Conservation (phyloP, 1,140 invertebrate genomes). For the Solenopsis invicta region DNA sequence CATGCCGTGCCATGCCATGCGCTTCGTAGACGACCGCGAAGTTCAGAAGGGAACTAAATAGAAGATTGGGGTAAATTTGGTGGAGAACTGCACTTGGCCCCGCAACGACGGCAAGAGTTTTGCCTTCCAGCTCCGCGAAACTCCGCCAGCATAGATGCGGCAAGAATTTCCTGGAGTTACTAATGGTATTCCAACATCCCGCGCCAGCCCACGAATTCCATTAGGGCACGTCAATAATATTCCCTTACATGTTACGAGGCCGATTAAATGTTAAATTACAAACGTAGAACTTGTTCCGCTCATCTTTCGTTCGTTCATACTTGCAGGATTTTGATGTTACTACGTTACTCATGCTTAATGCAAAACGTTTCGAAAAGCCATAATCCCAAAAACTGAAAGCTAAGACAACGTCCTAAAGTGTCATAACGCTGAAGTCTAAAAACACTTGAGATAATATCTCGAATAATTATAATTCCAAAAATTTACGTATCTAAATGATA, state of each 20-base stretch:
- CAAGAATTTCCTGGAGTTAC: slow-evolving; percentile 49
- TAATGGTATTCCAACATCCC: slow-evolving; percentile 60
- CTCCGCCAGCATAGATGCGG: slow-evolving; percentile 51
- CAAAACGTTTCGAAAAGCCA: too few relatives aligned
- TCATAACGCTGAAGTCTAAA: too few relatives aligned
- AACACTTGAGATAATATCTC: too few relatives aligned
- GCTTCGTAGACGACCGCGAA: slow-evolving; percentile 14
- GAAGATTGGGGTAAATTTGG: slow-evolving; percentile 60
- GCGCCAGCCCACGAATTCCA: slow-evolving; percentile 33
- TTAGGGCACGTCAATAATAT: slow-evolving; percentile 60
- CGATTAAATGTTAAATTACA: slow-evolving; percentile 50
- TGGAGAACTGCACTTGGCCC: slow-evolving; percentile 32
- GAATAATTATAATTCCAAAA: too few relatives aligned
- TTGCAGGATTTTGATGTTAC: slow-evolving; percentile 6
- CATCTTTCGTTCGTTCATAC: neutral
- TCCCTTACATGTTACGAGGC: slow-evolving; percentile 29
- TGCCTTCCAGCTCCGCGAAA: slow-evolving; percentile 50
- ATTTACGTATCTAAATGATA: too few relatives aligned
- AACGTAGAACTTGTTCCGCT: slow-evolving; percentile 9
- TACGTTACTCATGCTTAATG: neutral
- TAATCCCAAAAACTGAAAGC: too few relatives aligned
- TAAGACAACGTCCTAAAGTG: too few relatives aligned
- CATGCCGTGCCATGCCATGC: slow-evolving; percentile 72
- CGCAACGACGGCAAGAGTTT: slow-evolving; percentile 39
- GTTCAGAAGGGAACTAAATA: slow-evolving; percentile 46